Percentiles rank a stretch among this genome's conserved stretches.
Evolutionary conservation across 2,888 invertebrate species (phyloP).

Genomic region (Leucoma salicis): DNA sequence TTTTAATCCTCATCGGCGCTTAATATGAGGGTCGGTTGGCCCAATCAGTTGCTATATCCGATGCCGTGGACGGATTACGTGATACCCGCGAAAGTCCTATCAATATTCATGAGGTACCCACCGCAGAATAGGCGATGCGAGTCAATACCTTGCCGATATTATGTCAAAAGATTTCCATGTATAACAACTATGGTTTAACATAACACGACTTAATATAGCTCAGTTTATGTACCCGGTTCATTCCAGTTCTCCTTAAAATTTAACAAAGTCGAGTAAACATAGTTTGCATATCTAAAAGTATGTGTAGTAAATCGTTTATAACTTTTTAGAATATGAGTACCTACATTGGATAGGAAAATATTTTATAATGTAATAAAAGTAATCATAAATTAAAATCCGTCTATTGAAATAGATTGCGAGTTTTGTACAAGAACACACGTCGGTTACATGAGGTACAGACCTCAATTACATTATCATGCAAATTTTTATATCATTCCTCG

Average conservation of each 20-base stretch:
- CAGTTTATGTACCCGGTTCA: too few species aligned
- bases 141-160: conserved; percentile 22
- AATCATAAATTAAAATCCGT: neutral
- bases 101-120: conserved; percentile 68
- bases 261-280: too few species aligned
- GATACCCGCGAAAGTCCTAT: conserved; percentile 61
- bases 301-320: too few species aligned
- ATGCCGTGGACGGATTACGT: conserved; percentile 56
- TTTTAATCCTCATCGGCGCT: conserved; percentile 32
- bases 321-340: too few species aligned
- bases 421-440: conserved; percentile 35
- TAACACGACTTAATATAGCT: conserved; percentile 1
- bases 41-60: conserved; percentile 55
- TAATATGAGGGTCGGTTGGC: conserved; percentile 41
- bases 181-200: conserved; percentile 22
- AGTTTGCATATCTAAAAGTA: too few species aligned
- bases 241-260: too few species aligned
- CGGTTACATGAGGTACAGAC: conserved; percentile 44
- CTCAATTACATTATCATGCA: conserved; percentile 62
- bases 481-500: conserved; percentile 59
- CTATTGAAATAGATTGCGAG: conserved; percentile 1
- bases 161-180: conserved; percentile 27
- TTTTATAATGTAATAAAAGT: too few species aligned
- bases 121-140: conserved; percentile 68
- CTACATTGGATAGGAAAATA: too few species aligned